These are phyloP conservation scores for Psilanteris sp. DNA, from an alignment of 1,140 invertebrate genomes.

Conservation along the genomic window DNA sequence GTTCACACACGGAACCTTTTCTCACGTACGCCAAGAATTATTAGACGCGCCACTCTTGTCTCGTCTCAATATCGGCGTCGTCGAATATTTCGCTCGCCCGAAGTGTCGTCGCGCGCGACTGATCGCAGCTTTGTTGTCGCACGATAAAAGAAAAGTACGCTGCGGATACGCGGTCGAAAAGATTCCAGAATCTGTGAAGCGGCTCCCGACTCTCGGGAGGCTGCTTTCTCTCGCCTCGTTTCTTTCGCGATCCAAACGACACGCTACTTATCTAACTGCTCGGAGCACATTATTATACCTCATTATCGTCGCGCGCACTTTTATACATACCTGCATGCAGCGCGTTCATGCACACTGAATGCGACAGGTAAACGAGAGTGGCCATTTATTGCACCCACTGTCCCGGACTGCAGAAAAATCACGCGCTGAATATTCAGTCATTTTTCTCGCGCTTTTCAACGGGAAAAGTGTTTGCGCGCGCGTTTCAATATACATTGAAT, in stretches of 20 bases:
- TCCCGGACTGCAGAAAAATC: constrained; percentile 5
- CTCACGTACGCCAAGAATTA: too few relatives aligned
- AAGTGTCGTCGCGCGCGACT: too few relatives aligned
- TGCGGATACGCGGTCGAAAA: constrained; percentile 46
- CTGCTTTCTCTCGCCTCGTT: constrained; percentile 59
- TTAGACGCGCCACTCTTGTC: too few relatives aligned
- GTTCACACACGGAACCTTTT: too few relatives aligned
- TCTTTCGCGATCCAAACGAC: constrained; percentile 55
- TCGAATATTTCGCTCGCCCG: too few relatives aligned
- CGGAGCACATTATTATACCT: constrained; percentile 61
- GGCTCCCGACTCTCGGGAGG: constrained; percentile 35
- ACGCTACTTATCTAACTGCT: constrained; percentile 63
- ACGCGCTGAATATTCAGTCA: constrained; percentile 21
- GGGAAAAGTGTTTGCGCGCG: constrained; percentile 3
- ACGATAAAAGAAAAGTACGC: constrained; percentile 16
- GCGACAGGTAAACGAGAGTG: constrained; percentile 56
- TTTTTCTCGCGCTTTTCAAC: constrained; percentile 5
- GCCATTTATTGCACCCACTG: constrained; percentile 47
- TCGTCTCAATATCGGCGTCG: too few relatives aligned
- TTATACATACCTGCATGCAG: constrained; percentile 48
- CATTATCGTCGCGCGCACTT: constrained; percentile 55
- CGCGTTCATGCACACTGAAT: constrained; percentile 46
- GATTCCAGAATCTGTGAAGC: constrained; percentile 56
- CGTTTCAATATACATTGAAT: constrained; percentile 6
- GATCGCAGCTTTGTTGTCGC: constrained; percentile 5